Percentiles rank a stretch among this genome's conserved stretches.
Conservation (phyloP, 2,888 invertebrate genomes). For the Hypolimnas misippus region DNA sequence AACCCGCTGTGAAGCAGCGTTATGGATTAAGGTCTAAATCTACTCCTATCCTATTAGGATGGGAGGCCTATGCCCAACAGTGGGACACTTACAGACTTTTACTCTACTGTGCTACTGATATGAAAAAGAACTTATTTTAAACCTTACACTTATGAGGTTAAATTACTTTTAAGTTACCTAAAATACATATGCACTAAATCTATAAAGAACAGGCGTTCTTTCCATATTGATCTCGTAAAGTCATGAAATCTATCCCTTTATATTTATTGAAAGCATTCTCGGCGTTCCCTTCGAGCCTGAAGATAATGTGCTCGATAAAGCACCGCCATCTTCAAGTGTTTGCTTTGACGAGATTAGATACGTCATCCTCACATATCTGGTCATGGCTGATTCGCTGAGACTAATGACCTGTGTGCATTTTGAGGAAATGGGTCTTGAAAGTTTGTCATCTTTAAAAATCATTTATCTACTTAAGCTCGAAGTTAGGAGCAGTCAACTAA, state of each 20-base stretch:
- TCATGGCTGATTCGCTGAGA: constrained; percentile 27
- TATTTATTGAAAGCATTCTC: constrained; percentile 9
- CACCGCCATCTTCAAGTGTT: constrained; percentile 37
- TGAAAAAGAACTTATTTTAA: too few species aligned
- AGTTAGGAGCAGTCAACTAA: neutral
- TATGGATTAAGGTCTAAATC: too few species aligned
- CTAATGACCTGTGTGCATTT: constrained; percentile 33
- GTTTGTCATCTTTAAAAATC: neutral
- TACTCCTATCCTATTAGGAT: too few species aligned
- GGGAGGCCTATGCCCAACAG: too few species aligned
- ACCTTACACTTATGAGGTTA: too few species aligned
- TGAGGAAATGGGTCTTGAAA: neutral
- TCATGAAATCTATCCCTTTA: neutral
- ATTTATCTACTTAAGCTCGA: too few species aligned
- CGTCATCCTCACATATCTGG: constrained; percentile 37
- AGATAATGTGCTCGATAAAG: constrained; percentile 37
- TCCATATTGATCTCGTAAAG: neutral
- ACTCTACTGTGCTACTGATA: too few species aligned
- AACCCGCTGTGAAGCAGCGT: too few species aligned
- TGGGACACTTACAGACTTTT: too few species aligned
- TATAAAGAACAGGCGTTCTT: neutral
- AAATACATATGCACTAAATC: too few species aligned
- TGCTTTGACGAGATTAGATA: constrained; percentile 42
- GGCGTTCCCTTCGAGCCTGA: constrained; percentile 22
- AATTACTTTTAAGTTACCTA: too few species aligned